phyloP scores from a whole-genome alignment of 1,140 invertebrate genomes.

The Pachypsylla venusta region DNA sequence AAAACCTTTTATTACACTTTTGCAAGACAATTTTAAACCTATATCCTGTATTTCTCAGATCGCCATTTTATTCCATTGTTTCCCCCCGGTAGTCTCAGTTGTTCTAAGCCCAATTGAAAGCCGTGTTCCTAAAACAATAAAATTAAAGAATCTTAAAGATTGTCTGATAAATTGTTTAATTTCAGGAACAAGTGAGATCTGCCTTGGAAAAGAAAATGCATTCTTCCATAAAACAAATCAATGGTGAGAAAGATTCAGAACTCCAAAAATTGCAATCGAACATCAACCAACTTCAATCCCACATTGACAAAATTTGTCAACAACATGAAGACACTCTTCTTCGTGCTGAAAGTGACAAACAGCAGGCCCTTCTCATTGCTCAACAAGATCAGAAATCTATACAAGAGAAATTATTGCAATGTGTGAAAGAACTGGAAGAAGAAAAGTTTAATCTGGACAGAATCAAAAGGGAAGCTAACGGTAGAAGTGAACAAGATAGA shows the following conservation, averaged over 20 bases:
- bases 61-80: no score
- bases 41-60: no score
- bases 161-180: slow-evolving; percentile 14
- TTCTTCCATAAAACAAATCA: slow-evolving; percentile 49
- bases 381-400: slow-evolving; percentile 74
- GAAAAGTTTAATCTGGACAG: slow-evolving; percentile 53
- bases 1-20: no score
- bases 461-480: slow-evolving; percentile 45
- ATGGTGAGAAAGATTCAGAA: slow-evolving; percentile 57
- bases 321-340: slow-evolving; percentile 70
- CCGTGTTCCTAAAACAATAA: no score
- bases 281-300: slow-evolving; percentile 52
- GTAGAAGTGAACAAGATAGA: slow-evolving; percentile 53
- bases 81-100: no score
- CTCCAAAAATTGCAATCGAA: slow-evolving; percentile 51
- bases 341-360: slow-evolving; percentile 73
- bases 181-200: slow-evolving; percentile 47
- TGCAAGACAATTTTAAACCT: no score
- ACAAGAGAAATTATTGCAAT: slow-evolving; percentile 52
- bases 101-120: no score
- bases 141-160: no score
- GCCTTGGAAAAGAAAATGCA: slow-evolving; percentile 57
- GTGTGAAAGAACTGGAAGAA: slow-evolving; percentile 49
- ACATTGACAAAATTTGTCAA: slow-evolving; percentile 58
- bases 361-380: slow-evolving; percentile 62